Base-by-base conservation (phyloP, 2,113 vertebrate genomes). In the Macquaria ambigua region DNA sequence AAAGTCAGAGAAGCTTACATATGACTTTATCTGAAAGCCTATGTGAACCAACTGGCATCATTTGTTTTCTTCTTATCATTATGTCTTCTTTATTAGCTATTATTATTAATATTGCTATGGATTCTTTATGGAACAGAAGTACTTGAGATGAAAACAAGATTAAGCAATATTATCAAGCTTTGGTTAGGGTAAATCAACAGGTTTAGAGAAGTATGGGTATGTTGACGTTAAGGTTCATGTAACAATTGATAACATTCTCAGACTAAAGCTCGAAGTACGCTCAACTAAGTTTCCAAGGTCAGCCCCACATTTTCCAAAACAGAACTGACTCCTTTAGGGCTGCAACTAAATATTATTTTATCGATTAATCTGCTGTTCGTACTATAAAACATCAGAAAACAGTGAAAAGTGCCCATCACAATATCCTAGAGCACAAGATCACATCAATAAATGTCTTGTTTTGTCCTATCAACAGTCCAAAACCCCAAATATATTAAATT, bases 1-100 rank as follows among this genome's bases (percentile, higher is more conserved):
- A 25, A 84, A 80, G 39, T 81, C 87, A 68, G 56, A 62, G 11
- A 31, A 41, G 79, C 58, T 70, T 64, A 71, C 56, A 34, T 41
- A 72, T 74, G 41, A 74, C 56, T 78, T 68, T 28, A 63, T 63
- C 48, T 62, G 46, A 81, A 77, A 78, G 39, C 14, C 39, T 63
- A 23, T 39, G 37, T 34, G 41, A 81, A 59, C 37, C 73, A 63
- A 1, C 21, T 3, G 63, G 8, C 18, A 23, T 18, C 9, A 48
- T 75, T 43, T 71, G 7, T 69, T 21, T 46, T 74, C 8, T 43
- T 20, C 6, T 28, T 15, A 66, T 34, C 12, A 46, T 58, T 37
- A 31, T 6, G 64, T 20, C 31, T 48, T 16, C 16, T 67, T 77
- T 43, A 66, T 46, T 25, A 43, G 28, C 39, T 62, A 28, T 37